phyloP scores from a whole-genome alignment of 2,797 vertebrate genomes.

The Serranus cabrilla region DNA sequence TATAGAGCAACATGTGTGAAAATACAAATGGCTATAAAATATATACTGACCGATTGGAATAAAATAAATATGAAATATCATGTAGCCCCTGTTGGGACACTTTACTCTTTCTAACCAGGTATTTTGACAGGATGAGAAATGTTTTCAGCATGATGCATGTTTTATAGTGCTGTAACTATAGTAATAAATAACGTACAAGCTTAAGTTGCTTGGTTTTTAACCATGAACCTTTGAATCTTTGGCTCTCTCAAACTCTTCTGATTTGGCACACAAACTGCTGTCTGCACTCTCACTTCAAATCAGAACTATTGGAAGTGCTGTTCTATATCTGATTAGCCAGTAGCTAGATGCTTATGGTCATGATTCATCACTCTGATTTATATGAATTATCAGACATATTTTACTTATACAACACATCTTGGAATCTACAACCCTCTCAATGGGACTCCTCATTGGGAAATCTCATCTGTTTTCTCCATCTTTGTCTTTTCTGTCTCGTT shows the following conservation, averaged over 20 bases:
- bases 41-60: too few species aligned
- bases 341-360: not conserved
- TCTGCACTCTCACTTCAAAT: not conserved
- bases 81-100: not conserved
- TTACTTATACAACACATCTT: not conserved
- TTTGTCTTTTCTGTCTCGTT: not conserved
- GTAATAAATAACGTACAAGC: not conserved
- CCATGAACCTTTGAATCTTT: not conserved
- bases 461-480: conserved; percentile 11
- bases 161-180: not conserved
- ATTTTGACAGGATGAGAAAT: not conserved
- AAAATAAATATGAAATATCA: not conserved
- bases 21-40: not conserved
- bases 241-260: not conserved
- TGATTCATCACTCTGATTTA: conserved; percentile 11
- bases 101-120: not conserved
- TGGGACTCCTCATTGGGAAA: not conserved
- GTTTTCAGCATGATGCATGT: not conserved
- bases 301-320: not conserved
- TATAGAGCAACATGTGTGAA: not conserved
- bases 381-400: not conserved
- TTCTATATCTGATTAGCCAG: not conserved
- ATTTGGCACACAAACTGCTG: not conserved
- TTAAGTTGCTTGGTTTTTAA: not conserved
- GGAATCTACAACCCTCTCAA: not conserved